These are phyloP conservation scores for Gracilinanus agilis DNA, from an alignment of 2,113 vertebrate genomes.

Conservation along the genomic window DNA sequence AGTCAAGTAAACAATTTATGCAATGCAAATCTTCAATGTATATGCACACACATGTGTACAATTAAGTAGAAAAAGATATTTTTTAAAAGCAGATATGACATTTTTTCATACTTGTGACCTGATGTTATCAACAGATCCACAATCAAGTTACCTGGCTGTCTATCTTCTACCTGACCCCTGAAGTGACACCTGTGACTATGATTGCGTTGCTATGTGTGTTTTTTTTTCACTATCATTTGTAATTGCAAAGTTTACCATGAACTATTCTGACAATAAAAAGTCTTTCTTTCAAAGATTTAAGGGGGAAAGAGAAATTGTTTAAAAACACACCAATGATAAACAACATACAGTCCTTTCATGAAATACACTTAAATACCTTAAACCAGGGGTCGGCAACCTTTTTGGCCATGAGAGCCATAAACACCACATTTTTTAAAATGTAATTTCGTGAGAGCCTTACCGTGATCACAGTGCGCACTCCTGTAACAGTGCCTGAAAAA, in stretches of 20 bases:
- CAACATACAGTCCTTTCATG: conserved; percentile 72
- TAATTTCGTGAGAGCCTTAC: no score
- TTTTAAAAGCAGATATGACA: conserved; percentile 86
- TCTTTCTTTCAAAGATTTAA: conserved; percentile 81
- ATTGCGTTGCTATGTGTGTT: conserved; percentile 97
- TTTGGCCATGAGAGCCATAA: no score
- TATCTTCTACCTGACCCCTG: conserved; percentile 96
- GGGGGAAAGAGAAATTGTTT: conserved; percentile 48
- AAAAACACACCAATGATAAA: conserved; percentile 71
- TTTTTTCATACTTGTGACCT: conserved; percentile 88
- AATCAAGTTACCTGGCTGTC: conserved; percentile 97
- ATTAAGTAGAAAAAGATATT: conserved; percentile 63
- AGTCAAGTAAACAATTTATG: conserved; percentile 84
- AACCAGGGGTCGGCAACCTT: no score
- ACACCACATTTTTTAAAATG: no score
- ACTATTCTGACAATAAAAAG: conserved; percentile 83
- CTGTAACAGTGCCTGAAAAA: no score
- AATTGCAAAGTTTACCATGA: conserved; percentile 90
- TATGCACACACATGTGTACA: conserved; percentile 74
- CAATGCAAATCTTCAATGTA: conserved; percentile 80
- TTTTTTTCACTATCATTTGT: conserved; percentile 97
- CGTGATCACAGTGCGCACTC: no score
- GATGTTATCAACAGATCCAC: conserved; percentile 82
- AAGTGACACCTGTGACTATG: conserved; percentile 96
- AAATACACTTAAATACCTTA: conserved; percentile 66